Evolutionary conservation across 2,113 vertebrate species (phyloP).

Genomic region (Plestiodon gilberti): DNA sequence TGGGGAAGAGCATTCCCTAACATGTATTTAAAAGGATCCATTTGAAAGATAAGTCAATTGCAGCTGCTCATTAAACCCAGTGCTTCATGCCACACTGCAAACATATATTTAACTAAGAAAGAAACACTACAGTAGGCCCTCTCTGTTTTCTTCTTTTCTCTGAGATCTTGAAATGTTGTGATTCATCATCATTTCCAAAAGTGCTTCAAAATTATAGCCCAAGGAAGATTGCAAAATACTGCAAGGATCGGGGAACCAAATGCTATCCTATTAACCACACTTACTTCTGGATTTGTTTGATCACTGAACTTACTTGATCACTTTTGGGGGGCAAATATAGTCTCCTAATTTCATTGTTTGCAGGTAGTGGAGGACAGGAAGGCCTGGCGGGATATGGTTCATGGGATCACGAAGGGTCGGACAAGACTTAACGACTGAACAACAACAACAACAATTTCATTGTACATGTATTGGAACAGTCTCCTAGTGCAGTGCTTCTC

Average conservation of each 20-base stretch:
- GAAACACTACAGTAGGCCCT: constrained; percentile 64
- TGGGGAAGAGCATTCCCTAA: constrained; percentile 73
- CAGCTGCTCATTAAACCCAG: constrained; percentile 66
- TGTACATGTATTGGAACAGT: too few relatives aligned
- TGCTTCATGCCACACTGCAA: constrained; percentile 63
- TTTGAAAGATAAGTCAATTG: constrained; percentile 76
- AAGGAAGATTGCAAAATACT: constrained; percentile 23
- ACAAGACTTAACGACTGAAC: too few relatives aligned
- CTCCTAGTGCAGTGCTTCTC: too few relatives aligned
- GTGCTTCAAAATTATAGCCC: constrained; percentile 67
- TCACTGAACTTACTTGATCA: constrained; percentile 34
- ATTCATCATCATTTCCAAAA: constrained; percentile 67
- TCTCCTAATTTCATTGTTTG: constrained; percentile 48
- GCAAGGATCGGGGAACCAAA: constrained; percentile 50
- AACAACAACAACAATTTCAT: too few relatives aligned
- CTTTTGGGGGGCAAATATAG: constrained; percentile 51
- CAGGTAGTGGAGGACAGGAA: too few relatives aligned
- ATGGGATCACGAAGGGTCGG: too few relatives aligned
- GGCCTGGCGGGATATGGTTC: too few relatives aligned
- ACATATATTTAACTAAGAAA: constrained; percentile 73
- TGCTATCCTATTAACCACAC: constrained; percentile 4
- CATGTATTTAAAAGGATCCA: constrained; percentile 72
- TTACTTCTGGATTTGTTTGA: constrained; percentile 48
- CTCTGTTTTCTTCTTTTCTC: constrained; percentile 40
- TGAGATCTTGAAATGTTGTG: constrained; percentile 64